A percentile compares a stretch with the other conserved stretches of the same genome.
Conservation (phyloP, 2,797 vertebrate genomes). For the Monodelphis domestica region DNA sequence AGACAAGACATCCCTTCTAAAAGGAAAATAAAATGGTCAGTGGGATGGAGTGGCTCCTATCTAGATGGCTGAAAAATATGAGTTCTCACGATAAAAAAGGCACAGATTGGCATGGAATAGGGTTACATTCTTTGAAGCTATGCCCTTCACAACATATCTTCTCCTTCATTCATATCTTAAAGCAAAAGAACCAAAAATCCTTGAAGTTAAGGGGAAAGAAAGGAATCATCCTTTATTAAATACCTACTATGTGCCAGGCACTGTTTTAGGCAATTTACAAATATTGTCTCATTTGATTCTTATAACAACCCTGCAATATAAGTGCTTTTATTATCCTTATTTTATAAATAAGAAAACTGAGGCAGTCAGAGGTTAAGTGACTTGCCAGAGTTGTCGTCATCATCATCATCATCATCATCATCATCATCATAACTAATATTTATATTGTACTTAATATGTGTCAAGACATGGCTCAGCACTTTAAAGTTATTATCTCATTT, state of each 20-base stretch:
- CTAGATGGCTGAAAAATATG: not conserved
- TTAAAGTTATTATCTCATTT: not conserved
- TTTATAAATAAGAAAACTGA: not conserved
- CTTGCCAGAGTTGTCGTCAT: not conserved
- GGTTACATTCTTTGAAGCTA: not conserved
- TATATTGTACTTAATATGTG: not conserved
- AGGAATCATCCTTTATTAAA: not conserved
- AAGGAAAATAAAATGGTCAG: not conserved
- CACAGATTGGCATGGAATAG: not conserved
- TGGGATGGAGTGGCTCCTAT: not conserved
- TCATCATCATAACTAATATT: not conserved
- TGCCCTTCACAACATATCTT: not conserved
- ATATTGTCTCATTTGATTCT: not conserved
- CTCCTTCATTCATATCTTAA: too few relatives aligned
- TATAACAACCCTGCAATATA: not conserved
- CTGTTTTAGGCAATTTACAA: not conserved
- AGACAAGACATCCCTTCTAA: not conserved
- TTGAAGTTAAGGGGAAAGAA: not conserved
- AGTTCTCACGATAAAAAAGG: not conserved
- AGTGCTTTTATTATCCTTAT: not conserved
- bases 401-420: not conserved
- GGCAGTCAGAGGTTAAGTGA: not conserved
- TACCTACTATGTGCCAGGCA: not conserved
- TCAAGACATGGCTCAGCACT: not conserved
- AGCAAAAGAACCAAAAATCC: not conserved